A percentile compares a stretch with the other conserved stretches of the same genome.
Evolutionary conservation across 2,888 invertebrate species (phyloP).

Genomic region (Amphiduros pacificus): DNA sequence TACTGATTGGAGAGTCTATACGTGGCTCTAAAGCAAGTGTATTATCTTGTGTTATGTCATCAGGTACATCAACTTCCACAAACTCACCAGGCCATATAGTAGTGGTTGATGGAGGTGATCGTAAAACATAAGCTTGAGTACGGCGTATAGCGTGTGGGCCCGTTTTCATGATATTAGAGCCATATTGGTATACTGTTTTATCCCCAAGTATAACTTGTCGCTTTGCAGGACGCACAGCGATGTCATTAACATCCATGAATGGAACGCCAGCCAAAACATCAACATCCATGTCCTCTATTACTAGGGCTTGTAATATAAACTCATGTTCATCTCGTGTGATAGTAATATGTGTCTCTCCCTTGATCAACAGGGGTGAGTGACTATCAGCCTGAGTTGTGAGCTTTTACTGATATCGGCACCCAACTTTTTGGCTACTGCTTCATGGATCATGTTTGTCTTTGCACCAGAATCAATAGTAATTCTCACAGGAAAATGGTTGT

Average conservation of each 20-base stretch:
- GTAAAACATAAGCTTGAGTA: background rate
- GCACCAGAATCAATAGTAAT: slow-evolving; percentile 29
- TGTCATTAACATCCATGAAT: slow-evolving; percentile 32
- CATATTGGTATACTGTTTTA: too few species aligned
- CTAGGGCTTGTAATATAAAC: slow-evolving; percentile 8
- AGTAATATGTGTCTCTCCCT: too few species aligned
- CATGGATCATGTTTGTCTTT: slow-evolving; percentile 27
- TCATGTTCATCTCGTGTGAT: background rate
- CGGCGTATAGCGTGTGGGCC: too few species aligned
- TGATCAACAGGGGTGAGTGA: too few species aligned
- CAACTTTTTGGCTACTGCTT: slow-evolving; percentile 19
- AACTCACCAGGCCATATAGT: background rate
- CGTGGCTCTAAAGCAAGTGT: background rate
- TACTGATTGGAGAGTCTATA: background rate
- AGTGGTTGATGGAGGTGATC: background rate
- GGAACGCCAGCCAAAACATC: slow-evolving; percentile 30
- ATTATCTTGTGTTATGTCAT: background rate
- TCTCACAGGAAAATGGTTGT: slow-evolving; percentile 20
- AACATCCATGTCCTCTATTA: slow-evolving; percentile 27
- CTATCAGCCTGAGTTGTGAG: slow-evolving; percentile 30
- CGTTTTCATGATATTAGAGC: too few species aligned
- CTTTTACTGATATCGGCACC: slow-evolving; percentile 22
- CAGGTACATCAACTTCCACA: background rate
- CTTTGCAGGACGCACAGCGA: too few species aligned
- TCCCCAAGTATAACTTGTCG: too few species aligned